Base-by-base conservation (phyloP, 1,140 invertebrate species). In the Subanguina moxae region DNA sequence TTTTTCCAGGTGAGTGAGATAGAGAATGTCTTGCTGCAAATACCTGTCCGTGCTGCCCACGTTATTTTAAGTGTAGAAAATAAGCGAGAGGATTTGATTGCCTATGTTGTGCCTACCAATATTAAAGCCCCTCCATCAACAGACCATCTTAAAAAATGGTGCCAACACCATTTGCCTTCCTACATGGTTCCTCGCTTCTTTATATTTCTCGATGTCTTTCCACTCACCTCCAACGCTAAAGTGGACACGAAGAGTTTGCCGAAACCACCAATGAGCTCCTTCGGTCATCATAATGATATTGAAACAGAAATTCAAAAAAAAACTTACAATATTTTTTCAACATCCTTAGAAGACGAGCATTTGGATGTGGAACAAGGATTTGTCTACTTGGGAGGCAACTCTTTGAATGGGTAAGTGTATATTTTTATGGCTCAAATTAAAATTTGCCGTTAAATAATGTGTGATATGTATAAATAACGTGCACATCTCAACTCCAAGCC, bases 371-470 rank as follows among this genome's bases (percentile, higher is more conserved):
- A 74, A 3, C 59, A 72, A n/a, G 19, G n/a, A 21, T 72, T 72
- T 23, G 48, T 72, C 48, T 42, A 73, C 19, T n/a, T 67, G 27
- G 71, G 71, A 9, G 71, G 70, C 9, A 64, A 72, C 38, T 72
- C 71, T 11, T 42, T 72, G 17, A 74, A 15, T 30, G 71, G 28
- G 15, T n/a, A 28, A n/a, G n/a, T n/a, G n/a, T n/a, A 23, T 25
- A n/a, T n/a, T 21, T 15, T 70, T 23, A 9, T 69, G n/a, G 48
- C 25, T 42, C 11, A 59, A 19, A 21, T 70, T 15, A 43, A 68
- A n/a, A n/a, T n/a, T n/a, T n/a, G n/a, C n/a, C n/a, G n/a, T n/a
- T n/a, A n/a, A n/a, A n/a, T n/a, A n/a, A n/a, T n/a, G n/a, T n/a
- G n/a, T n/a, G n/a, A n/a, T n/a, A n/a, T n/a, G n/a, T n/a, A n/a